Percentiles rank a stretch among this genome's conserved stretches.
These are phyloP conservation scores for Chaunax sp. DNA, from an alignment of 2,797 vertebrate genomes.

Conservation along the genomic window DNA sequence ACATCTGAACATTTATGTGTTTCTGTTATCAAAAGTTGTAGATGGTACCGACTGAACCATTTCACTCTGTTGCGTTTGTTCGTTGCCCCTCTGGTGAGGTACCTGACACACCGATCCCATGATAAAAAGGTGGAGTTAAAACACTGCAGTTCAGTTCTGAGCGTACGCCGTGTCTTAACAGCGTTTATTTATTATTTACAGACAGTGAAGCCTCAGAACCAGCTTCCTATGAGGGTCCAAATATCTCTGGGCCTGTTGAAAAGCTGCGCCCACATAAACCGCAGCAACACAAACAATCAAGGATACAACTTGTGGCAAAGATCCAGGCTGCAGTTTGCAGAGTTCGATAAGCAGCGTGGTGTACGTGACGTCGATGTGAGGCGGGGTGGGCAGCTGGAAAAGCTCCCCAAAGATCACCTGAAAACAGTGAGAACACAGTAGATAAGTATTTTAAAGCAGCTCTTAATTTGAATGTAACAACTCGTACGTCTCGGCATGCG, in stretches of 20 bases:
- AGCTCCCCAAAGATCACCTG: conserved; percentile 97
- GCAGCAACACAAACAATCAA: conserved; percentile 62
- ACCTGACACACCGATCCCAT: too few species aligned
- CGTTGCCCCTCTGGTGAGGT: too few species aligned
- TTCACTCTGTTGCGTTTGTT: too few species aligned
- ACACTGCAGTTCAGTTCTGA: too few species aligned
- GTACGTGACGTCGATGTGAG: conserved; percentile 97
- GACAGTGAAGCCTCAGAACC: too few species aligned
- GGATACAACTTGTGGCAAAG: conserved; percentile 99
- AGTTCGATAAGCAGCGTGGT: conserved; percentile 97
- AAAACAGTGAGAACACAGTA: neutral
- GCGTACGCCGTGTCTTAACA: too few species aligned
- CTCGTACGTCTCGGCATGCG: fast-evolving
- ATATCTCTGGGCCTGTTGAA: too few species aligned
- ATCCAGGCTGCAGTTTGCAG: conserved; percentile 98
- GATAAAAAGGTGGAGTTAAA: too few species aligned
- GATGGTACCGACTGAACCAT: too few species aligned
- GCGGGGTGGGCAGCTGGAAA: conserved; percentile 91
- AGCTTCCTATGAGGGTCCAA: neutral
- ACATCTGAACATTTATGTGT: too few species aligned
- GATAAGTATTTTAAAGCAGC: fast-evolving
- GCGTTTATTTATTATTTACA: too few species aligned
- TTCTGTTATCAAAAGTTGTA: too few species aligned
- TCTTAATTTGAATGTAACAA: neutral
- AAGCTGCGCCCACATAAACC: neutral